Evolutionary conservation across 2,113 vertebrate genomes (phyloP).

Genomic region (Microtus ochrogaster): DNA sequence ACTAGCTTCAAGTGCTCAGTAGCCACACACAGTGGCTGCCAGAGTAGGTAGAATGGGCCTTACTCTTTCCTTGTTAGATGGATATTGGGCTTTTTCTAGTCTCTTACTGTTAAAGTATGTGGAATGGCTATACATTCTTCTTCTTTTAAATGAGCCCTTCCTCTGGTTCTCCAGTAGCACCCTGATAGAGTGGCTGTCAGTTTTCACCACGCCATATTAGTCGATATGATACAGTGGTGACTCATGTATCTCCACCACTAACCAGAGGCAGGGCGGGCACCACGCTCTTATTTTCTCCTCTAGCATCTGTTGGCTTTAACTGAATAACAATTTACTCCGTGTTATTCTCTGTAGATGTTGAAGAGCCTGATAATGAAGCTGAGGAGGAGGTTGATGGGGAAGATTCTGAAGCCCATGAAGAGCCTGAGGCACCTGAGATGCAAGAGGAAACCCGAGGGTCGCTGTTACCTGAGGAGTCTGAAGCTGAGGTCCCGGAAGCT

Average conservation of each 20-base stretch:
- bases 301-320: not conserved
- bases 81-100: not conserved
- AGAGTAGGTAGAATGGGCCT: not conserved
- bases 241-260: not conserved
- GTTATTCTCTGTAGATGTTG: slow-evolving; percentile 9
- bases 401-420: not conserved
- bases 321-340: not conserved
- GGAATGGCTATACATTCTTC: not conserved
- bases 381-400: slow-evolving; percentile 59
- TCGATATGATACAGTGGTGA: not conserved
- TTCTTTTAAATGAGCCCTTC: not conserved
- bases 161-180: not conserved
- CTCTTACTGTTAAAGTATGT: slow-evolving; percentile 30
- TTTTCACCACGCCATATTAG: not conserved
- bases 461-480: not conserved
- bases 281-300: not conserved
- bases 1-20: not conserved
- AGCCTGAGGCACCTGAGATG: not conserved
- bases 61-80: not conserved
- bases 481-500: not conserved
- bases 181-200: not conserved
- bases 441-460: not conserved
- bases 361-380: slow-evolving; percentile 23
- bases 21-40: not conserved
- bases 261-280: too few species aligned